Conservation (phyloP, 2,888 invertebrate species). For the Spodoptera littoralis region DNA sequence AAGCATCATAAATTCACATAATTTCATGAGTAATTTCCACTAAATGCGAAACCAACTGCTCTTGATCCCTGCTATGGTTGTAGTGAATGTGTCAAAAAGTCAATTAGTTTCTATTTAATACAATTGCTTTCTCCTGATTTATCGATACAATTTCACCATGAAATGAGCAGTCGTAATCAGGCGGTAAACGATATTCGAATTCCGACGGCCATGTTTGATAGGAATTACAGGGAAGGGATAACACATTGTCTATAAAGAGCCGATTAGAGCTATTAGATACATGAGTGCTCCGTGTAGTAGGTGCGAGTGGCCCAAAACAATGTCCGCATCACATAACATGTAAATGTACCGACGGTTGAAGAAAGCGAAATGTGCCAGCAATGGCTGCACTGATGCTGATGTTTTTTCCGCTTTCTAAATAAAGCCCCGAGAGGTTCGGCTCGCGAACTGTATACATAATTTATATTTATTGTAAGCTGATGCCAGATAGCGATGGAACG, state of each 20-base stretch:
- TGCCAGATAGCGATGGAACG: background rate
- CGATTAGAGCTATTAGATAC: too few species aligned
- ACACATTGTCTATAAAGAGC: too few species aligned
- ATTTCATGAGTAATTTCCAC: too few species aligned
- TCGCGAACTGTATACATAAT: conserved; percentile 40
- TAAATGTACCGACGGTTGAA: conserved; percentile 69
- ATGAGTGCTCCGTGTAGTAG: conserved; percentile 47
- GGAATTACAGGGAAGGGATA: too few species aligned
- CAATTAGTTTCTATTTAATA: conserved; percentile 23
- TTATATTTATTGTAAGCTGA: conserved; percentile 27
- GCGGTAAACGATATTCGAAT: background rate
- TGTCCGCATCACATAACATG: conserved; percentile 64
- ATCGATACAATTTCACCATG: conserved; percentile 4
- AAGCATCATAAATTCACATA: conserved; percentile 27
- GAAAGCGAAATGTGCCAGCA: conserved; percentile 81
- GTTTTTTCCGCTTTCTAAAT: conserved; percentile 86
- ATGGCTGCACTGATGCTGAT: conserved; percentile 76
- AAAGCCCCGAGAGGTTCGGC: conserved; percentile 63
- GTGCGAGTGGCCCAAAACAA: conserved; percentile 58
- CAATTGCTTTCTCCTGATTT: conserved; percentile 40
- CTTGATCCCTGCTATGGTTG: conserved; percentile 14
- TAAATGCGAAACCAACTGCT: background rate
- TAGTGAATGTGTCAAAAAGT: conserved; percentile 24
- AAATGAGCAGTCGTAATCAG: conserved; percentile 15
- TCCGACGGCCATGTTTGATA: background rate